Evolutionary conservation across 2,888 invertebrate species (phyloP), one percentile per base, ranked within the genome.

Genomic region (Mycalesis mineus): DNA sequence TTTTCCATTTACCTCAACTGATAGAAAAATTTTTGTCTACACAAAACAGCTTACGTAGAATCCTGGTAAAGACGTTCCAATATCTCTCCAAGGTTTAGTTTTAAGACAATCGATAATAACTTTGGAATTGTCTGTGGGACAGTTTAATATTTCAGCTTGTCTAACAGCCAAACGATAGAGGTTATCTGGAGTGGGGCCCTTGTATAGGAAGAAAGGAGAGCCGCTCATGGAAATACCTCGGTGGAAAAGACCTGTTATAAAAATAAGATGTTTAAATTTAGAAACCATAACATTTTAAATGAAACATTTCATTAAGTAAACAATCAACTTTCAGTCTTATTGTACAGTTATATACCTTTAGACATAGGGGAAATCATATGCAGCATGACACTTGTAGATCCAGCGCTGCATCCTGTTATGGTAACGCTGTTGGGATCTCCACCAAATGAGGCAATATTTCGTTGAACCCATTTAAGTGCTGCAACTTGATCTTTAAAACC

Each of bases 231-330:
- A 91, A 13, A 95, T 92, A 0, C 90, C 94, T 54, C 92, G 91
- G 70, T 95, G 94, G 75, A 95, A 95, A 0, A 95, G 80, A 49
- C 93, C 93, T 92, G n/a, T n/a, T n/a, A n/a, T n/a, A n/a, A n/a
- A n/a, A n/a, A n/a, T n/a, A n/a, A n/a, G n/a, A n/a, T n/a, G n/a
- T n/a, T n/a, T n/a, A n/a, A n/a, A n/a, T n/a, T n/a, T n/a, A n/a
- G n/a, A n/a, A n/a, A 33, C 7, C 8, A 33, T 33, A 33, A 33
- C 3, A 33, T 33, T 33, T 9, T 3, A 33, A n/a, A n/a, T n/a
- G n/a, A n/a, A n/a, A n/a, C n/a, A n/a, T n/a, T n/a, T n/a, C n/a
- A n/a, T n/a, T n/a, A n/a, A n/a, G n/a, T n/a, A n/a, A n/a, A n/a
- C n/a, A n/a, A n/a, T n/a, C n/a, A n/a, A n/a, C n/a, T n/a, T n/a